These are phyloP conservation scores for Achroia grisella DNA, from an alignment of 1,140 invertebrate species.

Conservation along the genomic window DNA sequence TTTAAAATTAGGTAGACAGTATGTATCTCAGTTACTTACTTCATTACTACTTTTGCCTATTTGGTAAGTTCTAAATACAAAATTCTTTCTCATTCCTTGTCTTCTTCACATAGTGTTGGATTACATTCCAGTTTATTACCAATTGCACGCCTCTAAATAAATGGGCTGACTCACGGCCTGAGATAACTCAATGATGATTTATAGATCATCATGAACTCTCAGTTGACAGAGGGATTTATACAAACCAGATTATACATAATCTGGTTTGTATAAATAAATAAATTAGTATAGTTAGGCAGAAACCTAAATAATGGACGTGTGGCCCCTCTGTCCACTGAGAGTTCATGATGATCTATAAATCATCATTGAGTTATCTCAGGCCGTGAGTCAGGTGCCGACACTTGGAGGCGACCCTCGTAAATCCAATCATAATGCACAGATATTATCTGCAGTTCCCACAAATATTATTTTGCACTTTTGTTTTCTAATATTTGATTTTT, in stretches of 20 bases:
- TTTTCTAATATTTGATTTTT: conserved; percentile 1
- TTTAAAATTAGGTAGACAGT: no score
- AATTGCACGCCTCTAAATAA: no score
- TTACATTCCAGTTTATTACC: no score
- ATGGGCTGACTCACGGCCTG: not conserved
- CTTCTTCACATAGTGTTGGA: no score
- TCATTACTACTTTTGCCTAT: no score
- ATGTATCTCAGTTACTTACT: no score
- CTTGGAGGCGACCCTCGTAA: not conserved
- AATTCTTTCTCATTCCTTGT: no score
- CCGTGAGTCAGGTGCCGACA: conserved; percentile 8
- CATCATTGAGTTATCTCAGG: conserved; percentile 24
- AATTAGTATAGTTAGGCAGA: no score
- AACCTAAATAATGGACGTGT: not conserved
- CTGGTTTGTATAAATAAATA: no score
- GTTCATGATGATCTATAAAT: conserved; percentile 5
- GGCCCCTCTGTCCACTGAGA: not conserved
- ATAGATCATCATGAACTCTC: conserved; percentile 1
- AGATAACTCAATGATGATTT: conserved; percentile 27
- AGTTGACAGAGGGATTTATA: not conserved
- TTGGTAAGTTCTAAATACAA: no score
- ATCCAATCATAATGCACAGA: no score
- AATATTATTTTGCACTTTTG: conserved; percentile 7
- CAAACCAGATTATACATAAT: no score
- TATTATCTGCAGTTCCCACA: not conserved